phyloP scores from a whole-genome alignment of 1,140 invertebrate genomes.

The Gonatopus flavifemur region DNA sequence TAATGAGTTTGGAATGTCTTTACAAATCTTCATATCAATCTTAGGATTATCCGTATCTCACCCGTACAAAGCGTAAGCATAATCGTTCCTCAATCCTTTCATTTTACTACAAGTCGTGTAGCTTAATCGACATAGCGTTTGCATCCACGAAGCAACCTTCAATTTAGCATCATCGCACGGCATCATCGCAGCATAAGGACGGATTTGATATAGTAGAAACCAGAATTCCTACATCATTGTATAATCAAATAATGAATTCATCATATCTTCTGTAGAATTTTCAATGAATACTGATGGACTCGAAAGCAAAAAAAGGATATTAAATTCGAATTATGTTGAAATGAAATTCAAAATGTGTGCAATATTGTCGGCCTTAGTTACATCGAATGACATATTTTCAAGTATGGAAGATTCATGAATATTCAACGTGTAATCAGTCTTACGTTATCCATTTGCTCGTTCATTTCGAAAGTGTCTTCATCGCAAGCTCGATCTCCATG shows the following conservation, averaged over 20 bases:
- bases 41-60: too few relatives aligned
- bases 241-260: not conserved
- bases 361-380: too few relatives aligned
- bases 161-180: constrained; percentile 23
- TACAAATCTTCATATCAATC: too few relatives aligned
- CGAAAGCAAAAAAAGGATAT: too few relatives aligned
- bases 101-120: constrained; percentile 27
- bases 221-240: constrained; percentile 29
- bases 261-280: too few relatives aligned
- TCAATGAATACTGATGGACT: too few relatives aligned
- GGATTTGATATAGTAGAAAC: constrained; percentile 35
- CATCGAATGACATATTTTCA: too few relatives aligned
- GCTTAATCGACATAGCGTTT: constrained; percentile 31
- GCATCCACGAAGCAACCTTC: constrained; percentile 36
- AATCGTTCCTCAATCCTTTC: constrained; percentile 45
- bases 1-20: too few relatives aligned
- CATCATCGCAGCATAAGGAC: constrained; percentile 30
- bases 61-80: constrained; percentile 38
- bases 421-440: not conserved
- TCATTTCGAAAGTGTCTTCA: constrained; percentile 16
- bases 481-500: constrained; percentile 15
- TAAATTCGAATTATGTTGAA: too few relatives aligned
- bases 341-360: too few relatives aligned
- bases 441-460: constrained; percentile 24
- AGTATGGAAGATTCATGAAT: too few relatives aligned